A percentile compares a stretch with the other conserved stretches of the same genome.
phyloP scores from a whole-genome alignment of 2,797 vertebrate species.

The Gallinago solitaria region DNA sequence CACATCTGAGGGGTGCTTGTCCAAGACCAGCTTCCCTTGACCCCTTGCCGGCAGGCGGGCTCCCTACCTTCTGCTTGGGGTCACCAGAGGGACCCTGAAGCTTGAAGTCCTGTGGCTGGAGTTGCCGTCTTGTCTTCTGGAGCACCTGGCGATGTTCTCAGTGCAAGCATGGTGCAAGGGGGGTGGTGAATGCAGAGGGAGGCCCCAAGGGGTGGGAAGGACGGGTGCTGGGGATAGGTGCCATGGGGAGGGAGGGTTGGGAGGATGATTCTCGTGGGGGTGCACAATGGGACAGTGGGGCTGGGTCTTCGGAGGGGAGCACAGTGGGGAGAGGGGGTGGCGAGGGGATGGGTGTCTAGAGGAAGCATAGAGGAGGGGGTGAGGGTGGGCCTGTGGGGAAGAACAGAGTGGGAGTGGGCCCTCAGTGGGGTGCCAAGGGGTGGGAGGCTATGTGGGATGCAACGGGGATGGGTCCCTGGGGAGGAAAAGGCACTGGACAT shows the following conservation, averaged over 20 bases:
- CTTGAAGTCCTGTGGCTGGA: neutral
- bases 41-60: neutral
- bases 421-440: neutral
- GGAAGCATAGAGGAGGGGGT: accelerated
- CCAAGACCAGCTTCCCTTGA: neutral
- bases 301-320: neutral
- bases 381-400: neutral
- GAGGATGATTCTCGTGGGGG: neutral
- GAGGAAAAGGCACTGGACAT: neutral
- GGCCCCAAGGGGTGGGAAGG: neutral
- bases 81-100: neutral
- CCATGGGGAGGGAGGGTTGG: neutral
- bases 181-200: neutral
- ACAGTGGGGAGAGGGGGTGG: neutral
- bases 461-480: neutral
- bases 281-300: neutral
- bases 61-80: neutral
- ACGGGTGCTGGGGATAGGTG: neutral
- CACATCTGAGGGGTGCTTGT: conserved; percentile 11
- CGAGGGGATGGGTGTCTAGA: neutral
- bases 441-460: neutral
- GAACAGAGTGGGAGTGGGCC: neutral
- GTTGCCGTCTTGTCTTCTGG: conserved; percentile 12
- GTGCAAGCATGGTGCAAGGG: neutral
- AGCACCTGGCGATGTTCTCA: conserved; percentile 34